Percentiles rank a stretch among this genome's conserved stretches.
Evolutionary conservation across 2,797 vertebrate genomes (phyloP).

Genomic region (Neosilurus mollespiculum): DNA sequence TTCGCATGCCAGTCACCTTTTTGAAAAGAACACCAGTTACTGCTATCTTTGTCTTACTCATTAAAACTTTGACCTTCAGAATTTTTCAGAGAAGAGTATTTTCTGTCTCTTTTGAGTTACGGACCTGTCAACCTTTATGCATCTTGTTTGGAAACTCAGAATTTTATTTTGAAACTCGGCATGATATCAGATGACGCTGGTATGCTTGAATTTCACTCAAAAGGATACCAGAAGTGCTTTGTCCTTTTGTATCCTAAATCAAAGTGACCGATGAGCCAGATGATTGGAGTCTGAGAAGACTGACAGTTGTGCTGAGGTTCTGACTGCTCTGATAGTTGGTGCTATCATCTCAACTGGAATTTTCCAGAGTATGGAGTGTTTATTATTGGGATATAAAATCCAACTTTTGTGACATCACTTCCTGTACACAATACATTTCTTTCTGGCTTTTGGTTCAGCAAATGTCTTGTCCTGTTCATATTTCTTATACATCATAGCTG

Average conservation of each 20-base stretch:
- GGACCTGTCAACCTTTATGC: background rate
- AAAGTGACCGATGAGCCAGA: background rate
- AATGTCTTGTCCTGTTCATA: background rate
- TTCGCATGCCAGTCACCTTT: background rate
- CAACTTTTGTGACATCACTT: background rate
- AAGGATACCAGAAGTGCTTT: background rate
- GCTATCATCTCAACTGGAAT: background rate
- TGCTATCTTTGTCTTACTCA: background rate
- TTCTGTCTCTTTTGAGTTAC: background rate
- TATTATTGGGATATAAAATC: background rate
- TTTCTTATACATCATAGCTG: background rate
- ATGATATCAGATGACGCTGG: background rate
- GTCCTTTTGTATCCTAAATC: too few species aligned
- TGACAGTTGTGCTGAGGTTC: background rate
- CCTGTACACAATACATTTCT: background rate
- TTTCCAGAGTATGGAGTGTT: background rate
- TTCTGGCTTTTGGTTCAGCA: background rate
- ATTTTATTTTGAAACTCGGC: background rate
- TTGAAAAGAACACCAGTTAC: background rate
- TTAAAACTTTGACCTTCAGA: background rate
- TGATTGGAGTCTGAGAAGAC: background rate
- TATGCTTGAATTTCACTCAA: background rate
- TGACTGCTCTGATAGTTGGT: background rate
- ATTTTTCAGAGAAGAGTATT: background rate
- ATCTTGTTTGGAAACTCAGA: background rate